A percentile compares a stretch with the other conserved stretches of the same genome.
Conservation (phyloP, 64 coral and sea anemone species). For the Stichodactyla mertensii region DNA sequence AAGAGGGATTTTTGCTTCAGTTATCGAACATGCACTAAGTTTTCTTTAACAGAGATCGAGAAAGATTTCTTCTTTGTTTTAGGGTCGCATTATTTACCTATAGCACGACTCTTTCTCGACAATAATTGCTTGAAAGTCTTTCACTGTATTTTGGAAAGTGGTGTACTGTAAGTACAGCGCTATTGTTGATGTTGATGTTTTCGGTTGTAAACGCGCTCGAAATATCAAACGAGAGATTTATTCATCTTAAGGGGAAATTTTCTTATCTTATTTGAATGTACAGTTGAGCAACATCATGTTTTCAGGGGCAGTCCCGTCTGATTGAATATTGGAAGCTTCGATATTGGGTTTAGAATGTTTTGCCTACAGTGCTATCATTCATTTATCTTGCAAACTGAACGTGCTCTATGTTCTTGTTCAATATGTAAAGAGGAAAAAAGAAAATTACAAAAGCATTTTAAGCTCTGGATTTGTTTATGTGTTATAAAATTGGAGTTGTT, state of each 20-base stretch:
- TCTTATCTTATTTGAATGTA: neutral
- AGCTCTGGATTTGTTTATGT: neutral
- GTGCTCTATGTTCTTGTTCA: neutral
- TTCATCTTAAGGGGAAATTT: neutral
- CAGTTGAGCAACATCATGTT: neutral
- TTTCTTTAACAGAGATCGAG: neutral
- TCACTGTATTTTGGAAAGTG: neutral
- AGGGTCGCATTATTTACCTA: neutral
- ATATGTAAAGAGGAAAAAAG: neutral
- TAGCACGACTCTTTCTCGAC: neutral
- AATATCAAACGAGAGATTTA: neutral
- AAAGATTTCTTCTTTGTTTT: neutral
- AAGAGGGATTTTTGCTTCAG: neutral
- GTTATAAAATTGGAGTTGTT: neutral
- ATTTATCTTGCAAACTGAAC: neutral
- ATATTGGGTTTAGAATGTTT: neutral
- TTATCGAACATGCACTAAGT: neutral
- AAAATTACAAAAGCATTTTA: neutral
- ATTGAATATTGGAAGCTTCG: neutral
- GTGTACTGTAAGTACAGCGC: neutral
- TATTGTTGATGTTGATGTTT: conserved; percentile 8
- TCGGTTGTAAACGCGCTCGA: neutral
- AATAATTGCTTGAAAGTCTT: neutral
- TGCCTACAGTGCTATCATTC: neutral
- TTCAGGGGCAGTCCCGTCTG: neutral